Evolutionary conservation across 2,113 vertebrate species (phyloP), one percentile per base, ranked within the genome.

Genomic region (Taurulus bubalis): DNA sequence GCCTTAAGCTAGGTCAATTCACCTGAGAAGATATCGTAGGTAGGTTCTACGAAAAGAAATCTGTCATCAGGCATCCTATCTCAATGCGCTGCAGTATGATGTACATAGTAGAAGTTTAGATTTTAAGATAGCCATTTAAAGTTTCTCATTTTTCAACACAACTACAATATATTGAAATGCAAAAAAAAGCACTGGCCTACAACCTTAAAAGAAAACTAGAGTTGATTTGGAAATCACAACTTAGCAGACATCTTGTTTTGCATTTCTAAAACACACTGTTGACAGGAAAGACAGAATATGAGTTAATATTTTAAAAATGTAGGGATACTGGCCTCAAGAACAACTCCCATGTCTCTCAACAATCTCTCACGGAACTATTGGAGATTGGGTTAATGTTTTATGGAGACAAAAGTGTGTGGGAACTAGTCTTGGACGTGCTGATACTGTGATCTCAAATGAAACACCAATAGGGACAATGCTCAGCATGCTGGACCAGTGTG

Each of bases 21-120:
- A 95, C 95, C 95, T 95, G 95, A 95, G 94, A 92, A 89, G 88
- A 86, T 92, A 90, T 70, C 71, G 67, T 77, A 82, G 83, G 75
- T 78, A 81, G 81, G 83, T 77, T 92, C 89, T 90, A 94, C 80
- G 89, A 92, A 94, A 85, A 77, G 63, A 75, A 64, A 82, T 53
- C 49, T 42, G 62, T 85, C 79, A 71, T 49, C 83, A 77, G 75
- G 70, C 78, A 86, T 90, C 83, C 85, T 87, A 74, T 84, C 68
- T 85, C 80, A 85, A 71, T 34, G 42, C 69, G 77, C 60, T 80
- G 78, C 77, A 86, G 58, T 42, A 73, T 6, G 49, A 85, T 79
- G 59, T 32, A 47, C 66, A 84, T 75, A 70, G 80, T 87, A 80
- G 66, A 82, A 60, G 71, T 71, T 71, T 70, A 81, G 32, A 74